Conservation (phyloP, 2,797 vertebrate genomes). For the Sebastes wilsoni region DNA sequence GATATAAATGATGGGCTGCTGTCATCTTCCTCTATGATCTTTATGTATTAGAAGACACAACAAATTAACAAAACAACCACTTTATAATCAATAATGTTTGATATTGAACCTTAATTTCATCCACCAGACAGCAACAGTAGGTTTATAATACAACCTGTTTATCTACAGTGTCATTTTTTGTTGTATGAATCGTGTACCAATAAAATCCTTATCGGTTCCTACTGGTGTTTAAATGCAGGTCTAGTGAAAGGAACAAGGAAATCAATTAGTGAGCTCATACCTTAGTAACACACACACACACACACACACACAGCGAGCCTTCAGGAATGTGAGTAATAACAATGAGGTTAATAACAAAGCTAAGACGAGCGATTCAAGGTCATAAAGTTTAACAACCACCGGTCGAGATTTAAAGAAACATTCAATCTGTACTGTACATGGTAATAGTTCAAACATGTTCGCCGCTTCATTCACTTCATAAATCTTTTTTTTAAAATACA, state of each 20-base stretch:
- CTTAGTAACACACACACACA: background rate
- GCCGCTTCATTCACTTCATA: no score
- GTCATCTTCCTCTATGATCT: background rate
- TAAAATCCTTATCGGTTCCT: background rate
- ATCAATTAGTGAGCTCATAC: background rate
- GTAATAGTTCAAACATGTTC: no score
- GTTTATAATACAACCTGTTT: background rate
- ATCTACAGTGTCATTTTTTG: background rate
- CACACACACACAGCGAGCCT: background rate
- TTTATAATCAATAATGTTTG: background rate
- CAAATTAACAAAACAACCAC: background rate
- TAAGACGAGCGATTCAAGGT: constrained; percentile 40
- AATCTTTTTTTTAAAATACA: no score
- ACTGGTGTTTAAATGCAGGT: background rate
- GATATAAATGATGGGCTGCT: background rate
- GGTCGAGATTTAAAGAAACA: constrained; percentile 4
- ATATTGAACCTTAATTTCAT: background rate
- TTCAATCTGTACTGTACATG: no score
- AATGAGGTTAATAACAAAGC: constrained; percentile 66
- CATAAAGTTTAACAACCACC: background rate
- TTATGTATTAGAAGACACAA: background rate
- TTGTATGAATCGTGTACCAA: background rate
- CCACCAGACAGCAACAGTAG: background rate
- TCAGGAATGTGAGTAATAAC: constrained; percentile 39
- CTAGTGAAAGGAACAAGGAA: constrained; percentile 2